Base-by-base conservation (phyloP, 2,888 invertebrate genomes). In the Agrenia bidenticulata region DNA sequence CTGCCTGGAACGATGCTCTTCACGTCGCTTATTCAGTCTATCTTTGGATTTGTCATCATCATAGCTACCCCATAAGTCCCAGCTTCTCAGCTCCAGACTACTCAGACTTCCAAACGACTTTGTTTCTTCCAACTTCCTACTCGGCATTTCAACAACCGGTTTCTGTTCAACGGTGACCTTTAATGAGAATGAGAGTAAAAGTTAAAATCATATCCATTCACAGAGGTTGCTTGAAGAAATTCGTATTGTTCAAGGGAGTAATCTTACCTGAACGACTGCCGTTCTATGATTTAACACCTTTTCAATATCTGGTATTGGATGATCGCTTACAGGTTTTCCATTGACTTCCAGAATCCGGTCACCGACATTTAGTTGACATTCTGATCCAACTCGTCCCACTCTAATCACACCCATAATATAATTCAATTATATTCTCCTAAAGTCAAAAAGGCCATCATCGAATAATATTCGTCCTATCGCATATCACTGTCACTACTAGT, bases 291-390 rank as follows among this genome's bases (percentile, higher is more conserved):
- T 83, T 63, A 91, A 84, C 37, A 89, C 83, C 78, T 87, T 86
- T 79, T 92, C 90, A 62, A 90, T 87, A 74, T 88, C 91, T 69
- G 90, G 88, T 55, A 92, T 83, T 0, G 90, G 88, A 60, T 88
- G 87, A 78, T 90, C 89, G 78, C 86, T 87, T 0, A 94, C 89
- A 0, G 93, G 90, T 0, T 90, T 87, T 1, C 95, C 94, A 83
- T 95, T 94, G 56, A 95, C 92, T 83, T 95, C 95, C 70, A 95
- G 82, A 73, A 96, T 92, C 77, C 88, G 85, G 81, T 95, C 95
- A n/a, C 95, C 95, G 75, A 94, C 69, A 61, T 67, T 73, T 23
- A 75, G 68, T 32, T 73, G 75, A 66, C 75, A 74, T 59, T 73
- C 73, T 39, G 75, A 66, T 39, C 75, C 73, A 62, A 64, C 72